A percentile compares a stretch with the other conserved stretches of the same genome.
Evolutionary conservation across 2,888 invertebrate species (phyloP).

Genomic region (Cryptus armator): DNA sequence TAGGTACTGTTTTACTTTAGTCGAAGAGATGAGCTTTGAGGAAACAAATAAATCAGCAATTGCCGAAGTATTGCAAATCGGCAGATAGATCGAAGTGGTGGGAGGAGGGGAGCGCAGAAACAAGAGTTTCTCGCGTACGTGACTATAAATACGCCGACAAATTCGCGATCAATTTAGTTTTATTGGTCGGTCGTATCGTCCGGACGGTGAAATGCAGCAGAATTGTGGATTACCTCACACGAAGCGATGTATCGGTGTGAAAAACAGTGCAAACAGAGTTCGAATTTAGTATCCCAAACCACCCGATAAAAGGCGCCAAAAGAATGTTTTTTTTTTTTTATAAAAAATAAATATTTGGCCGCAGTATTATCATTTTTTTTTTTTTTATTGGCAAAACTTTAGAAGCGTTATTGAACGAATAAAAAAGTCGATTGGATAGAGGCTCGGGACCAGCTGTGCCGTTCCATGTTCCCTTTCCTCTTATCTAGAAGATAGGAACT

Average conservation of each 20-base stretch:
- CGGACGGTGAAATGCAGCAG: slow-evolving; percentile 9
- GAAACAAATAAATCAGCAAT: background rate
- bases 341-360: slow-evolving; percentile 36
- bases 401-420: slow-evolving; percentile 34
- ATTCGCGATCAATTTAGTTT: slow-evolving; percentile 29
- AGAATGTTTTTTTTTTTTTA: slow-evolving; percentile 25
- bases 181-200: slow-evolving; percentile 10
- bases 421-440: slow-evolving; percentile 3
- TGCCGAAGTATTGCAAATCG: background rate
- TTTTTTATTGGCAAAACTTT: slow-evolving; percentile 21
- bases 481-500: slow-evolving; percentile 27
- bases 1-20: too few species aligned
- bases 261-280: background rate
- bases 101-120: background rate
- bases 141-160: slow-evolving; percentile 27
- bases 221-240: slow-evolving; percentile 9
- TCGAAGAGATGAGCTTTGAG: background rate
- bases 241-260: background rate
- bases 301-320: background rate
- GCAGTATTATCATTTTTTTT: slow-evolving; percentile 28
- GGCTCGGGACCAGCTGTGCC: slow-evolving; percentile 30
- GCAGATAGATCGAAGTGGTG: background rate
- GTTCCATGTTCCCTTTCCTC: background rate
- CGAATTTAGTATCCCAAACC: slow-evolving; percentile 10
- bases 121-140: slow-evolving; percentile 22